Conservation (phyloP, 1,140 invertebrate genomes). For the Dendrolimus punctatus region DNA sequence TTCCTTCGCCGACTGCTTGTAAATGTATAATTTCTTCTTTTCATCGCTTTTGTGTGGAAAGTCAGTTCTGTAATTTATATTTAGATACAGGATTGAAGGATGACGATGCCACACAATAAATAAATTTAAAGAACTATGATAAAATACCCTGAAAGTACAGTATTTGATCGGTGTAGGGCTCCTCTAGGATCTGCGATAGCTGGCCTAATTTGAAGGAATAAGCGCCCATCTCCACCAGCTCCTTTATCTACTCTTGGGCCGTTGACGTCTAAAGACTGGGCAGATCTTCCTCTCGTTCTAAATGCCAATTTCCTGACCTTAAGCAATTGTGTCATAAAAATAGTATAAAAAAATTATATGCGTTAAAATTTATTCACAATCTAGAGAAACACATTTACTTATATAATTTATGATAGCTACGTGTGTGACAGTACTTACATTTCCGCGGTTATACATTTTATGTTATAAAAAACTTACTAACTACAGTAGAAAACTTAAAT, state of each 20-base stretch:
- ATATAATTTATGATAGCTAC: slow-evolving; percentile 4
- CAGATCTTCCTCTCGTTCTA: slow-evolving; percentile 60
- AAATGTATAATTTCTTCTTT: slow-evolving; percentile 49
- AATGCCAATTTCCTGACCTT: slow-evolving; percentile 63
- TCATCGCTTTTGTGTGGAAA: slow-evolving; percentile 40
- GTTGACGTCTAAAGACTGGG: slow-evolving; percentile 57
- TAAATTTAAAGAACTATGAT: background rate
- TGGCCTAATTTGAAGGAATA: slow-evolving; percentile 65
- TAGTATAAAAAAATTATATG: background rate
- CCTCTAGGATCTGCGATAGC: slow-evolving; percentile 52
- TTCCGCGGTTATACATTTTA: slow-evolving; percentile 49
- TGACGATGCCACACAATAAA: slow-evolving; percentile 2
- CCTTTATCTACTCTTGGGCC: slow-evolving; percentile 35
- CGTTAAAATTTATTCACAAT: too few relatives aligned
- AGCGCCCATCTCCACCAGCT: slow-evolving; percentile 47
- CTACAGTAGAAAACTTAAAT: slow-evolving; percentile 14
- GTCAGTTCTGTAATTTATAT: slow-evolving; percentile 28
- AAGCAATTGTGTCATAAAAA: slow-evolving; percentile 10
- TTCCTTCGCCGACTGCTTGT: slow-evolving; percentile 70
- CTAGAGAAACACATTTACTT: slow-evolving; percentile 3
- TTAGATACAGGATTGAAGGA: background rate
- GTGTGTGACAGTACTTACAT: slow-evolving; percentile 36
- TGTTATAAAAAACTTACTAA: background rate
- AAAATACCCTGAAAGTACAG: slow-evolving; percentile 39
- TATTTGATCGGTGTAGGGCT: slow-evolving; percentile 44